phyloP scores from a whole-genome alignment of 1,140 invertebrate genomes.

The Scaptomyza graminum region DNA sequence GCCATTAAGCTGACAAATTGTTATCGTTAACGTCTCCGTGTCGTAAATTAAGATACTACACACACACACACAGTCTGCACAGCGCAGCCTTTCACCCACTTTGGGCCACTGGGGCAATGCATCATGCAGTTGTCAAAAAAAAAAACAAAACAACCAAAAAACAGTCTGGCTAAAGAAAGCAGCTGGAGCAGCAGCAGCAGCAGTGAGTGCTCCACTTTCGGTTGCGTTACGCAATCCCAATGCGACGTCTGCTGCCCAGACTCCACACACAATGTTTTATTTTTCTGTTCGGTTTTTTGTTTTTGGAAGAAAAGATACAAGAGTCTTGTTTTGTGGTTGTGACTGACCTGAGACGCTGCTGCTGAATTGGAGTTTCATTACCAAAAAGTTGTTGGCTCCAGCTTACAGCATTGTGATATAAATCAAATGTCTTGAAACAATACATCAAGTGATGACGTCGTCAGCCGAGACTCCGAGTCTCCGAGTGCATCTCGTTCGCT shows the following conservation, averaged over 20 bases:
- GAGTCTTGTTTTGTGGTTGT: slow-evolving; percentile 26
- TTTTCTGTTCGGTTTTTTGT: not conserved
- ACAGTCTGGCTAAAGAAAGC: slow-evolving; percentile 41
- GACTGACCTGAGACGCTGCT: slow-evolving; percentile 32
- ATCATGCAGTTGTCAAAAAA: slow-evolving; percentile 79
- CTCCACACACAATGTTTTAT: slow-evolving; percentile 16
- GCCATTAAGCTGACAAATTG: slow-evolving; percentile 82
- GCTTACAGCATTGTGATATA: slow-evolving; percentile 51
- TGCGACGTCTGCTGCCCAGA: slow-evolving; percentile 29
- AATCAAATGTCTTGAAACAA: slow-evolving; percentile 75
- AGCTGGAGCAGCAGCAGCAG: slow-evolving; percentile 6
- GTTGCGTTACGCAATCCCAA: slow-evolving; percentile 65
- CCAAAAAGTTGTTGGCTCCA: slow-evolving; percentile 37
- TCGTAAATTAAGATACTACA: slow-evolving; percentile 70
- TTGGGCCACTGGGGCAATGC: slow-evolving; percentile 70
- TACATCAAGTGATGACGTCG: slow-evolving; percentile 66
- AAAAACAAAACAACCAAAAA: slow-evolving; percentile 23
- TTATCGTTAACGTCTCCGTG: slow-evolving; percentile 67
- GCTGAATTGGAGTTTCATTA: slow-evolving; percentile 79
- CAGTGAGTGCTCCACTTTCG: slow-evolving; percentile 68
- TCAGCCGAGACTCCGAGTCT: not conserved
- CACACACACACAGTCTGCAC: slow-evolving; percentile 30
- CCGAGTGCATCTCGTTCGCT: slow-evolving; percentile 62
- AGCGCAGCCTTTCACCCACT: slow-evolving; percentile 76
- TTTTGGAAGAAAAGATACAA: slow-evolving; percentile 19